These are phyloP conservation scores for Stomatorhinus ivindoensis DNA, from an alignment of 2,113 vertebrate species.

Conservation along the genomic window DNA sequence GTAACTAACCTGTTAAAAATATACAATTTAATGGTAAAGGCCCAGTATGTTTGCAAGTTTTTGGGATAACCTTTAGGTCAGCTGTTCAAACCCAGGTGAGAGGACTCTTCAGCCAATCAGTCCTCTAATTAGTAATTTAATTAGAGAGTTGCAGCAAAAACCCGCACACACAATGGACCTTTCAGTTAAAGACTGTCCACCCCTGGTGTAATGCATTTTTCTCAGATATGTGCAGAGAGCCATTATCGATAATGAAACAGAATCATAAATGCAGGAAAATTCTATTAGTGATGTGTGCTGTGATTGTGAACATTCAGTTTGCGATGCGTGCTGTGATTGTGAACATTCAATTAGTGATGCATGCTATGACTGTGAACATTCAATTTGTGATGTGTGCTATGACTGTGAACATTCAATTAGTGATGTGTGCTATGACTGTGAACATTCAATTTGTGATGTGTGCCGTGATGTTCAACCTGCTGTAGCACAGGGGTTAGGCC, in stretches of 20 bases:
- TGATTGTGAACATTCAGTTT: neutral
- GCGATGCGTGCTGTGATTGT: neutral
- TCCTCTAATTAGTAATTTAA: no score
- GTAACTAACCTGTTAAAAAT: neutral
- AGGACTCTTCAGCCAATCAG: no score
- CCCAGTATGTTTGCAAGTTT: no score
- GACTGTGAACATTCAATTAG: neutral
- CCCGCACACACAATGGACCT: no score
- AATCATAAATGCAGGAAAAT: neutral
- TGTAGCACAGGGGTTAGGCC: neutral
- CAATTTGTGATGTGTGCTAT: neutral
- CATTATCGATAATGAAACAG: neutral
- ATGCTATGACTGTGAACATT: no score
- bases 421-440: no score
- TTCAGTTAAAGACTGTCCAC: neutral
- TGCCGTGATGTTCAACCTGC: neutral
- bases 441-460: neutral
- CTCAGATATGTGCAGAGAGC: neutral
- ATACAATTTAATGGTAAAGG: neutral
- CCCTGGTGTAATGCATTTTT: neutral
- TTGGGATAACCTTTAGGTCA: no score
- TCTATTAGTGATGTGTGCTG: neutral
- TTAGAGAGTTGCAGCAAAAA: no score
- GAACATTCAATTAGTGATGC: neutral
- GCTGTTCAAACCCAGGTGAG: no score